phyloP scores from a whole-genome alignment of 2,797 vertebrate species.

The Esox lucius region DNA sequence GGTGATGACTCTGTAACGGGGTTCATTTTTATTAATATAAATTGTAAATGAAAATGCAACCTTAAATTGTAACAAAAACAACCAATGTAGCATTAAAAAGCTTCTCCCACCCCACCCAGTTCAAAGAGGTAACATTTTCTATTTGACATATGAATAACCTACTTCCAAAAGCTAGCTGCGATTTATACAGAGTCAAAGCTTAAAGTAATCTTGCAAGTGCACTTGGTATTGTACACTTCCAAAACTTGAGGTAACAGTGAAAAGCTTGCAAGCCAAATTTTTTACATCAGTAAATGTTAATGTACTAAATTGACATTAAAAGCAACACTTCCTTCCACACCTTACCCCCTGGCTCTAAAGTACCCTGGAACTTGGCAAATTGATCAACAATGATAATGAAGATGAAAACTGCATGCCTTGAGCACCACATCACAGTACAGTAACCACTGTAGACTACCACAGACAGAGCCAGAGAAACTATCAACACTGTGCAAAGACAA shows the following conservation, averaged over 20 bases:
- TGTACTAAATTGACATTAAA: conserved; percentile 16
- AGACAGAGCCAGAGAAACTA: conserved; percentile 44
- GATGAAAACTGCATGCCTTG: conserved; percentile 60
- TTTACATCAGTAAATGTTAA: conserved; percentile 17
- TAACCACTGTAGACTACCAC: conserved; percentile 43
- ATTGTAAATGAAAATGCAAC: conserved; percentile 93
- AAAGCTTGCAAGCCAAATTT: conserved; percentile 34
- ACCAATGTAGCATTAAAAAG: conserved; percentile 74
- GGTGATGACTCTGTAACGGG: conserved; percentile 99
- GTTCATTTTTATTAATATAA: conserved; percentile 99
- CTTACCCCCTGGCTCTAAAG: conserved; percentile 29
- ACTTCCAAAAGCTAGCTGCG: conserved; percentile 33
- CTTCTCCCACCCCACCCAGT: conserved; percentile 64
- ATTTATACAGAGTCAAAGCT: conserved; percentile 26
- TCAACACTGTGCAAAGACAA: conserved; percentile 40
- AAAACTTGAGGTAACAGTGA: conserved; percentile 28
- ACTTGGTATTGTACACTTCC: conserved; percentile 26
- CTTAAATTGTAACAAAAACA: conserved; percentile 85
- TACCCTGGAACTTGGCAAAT: conserved; percentile 40
- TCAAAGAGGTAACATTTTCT: conserved; percentile 28
- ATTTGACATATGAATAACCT: conserved; percentile 28
- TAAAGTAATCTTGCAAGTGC: conserved; percentile 22
- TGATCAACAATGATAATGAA: conserved; percentile 66
- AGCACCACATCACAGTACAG: conserved; percentile 44
- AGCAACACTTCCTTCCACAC: conserved; percentile 24